phyloP scores from a whole-genome alignment of 2,888 invertebrate genomes.

The Xanthia icteritia region DNA sequence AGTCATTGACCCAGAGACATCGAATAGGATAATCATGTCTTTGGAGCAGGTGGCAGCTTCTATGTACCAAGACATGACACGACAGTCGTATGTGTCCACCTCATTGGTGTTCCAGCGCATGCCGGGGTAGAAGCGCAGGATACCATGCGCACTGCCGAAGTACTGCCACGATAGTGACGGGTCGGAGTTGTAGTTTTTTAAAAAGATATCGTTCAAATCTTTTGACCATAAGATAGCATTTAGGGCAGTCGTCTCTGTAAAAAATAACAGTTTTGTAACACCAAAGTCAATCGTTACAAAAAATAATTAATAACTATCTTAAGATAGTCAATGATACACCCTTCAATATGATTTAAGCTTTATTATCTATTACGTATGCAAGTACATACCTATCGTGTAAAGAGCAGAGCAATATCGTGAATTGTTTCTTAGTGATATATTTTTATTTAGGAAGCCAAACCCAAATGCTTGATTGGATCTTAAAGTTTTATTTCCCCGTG shows the following conservation, averaged over 20 bases:
- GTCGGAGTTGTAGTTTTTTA: slow-evolving; percentile 96
- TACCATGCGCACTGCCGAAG: slow-evolving; percentile 98
- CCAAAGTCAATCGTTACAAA: background rate
- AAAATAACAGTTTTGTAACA: slow-evolving; percentile 19
- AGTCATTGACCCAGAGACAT: slow-evolving; percentile 99
- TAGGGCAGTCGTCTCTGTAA: slow-evolving; percentile 82
- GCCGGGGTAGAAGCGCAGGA: slow-evolving; percentile 97
- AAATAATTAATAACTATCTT: background rate
- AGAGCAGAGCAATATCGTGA: background rate
- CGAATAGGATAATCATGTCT: slow-evolving; percentile 98
- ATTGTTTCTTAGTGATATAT: background rate
- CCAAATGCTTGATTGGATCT: background rate
- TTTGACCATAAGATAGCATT: slow-evolving; percentile 96
- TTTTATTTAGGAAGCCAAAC: background rate
- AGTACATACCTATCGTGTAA: background rate
- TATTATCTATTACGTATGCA: background rate
- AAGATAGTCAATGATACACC: background rate
- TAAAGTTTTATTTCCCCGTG: background rate
- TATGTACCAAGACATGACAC: slow-evolving; percentile 98
- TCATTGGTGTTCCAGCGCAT: slow-evolving; percentile 91
- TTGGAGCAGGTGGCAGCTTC: slow-evolving; percentile 99
- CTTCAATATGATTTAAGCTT: background rate
- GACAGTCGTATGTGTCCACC: slow-evolving; percentile 96
- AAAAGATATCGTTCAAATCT: slow-evolving; percentile 95
- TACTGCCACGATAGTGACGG: slow-evolving; percentile 99